Evolutionary conservation across 2,797 vertebrate species (phyloP), one percentile per base, ranked within the genome.

Genomic region (Pristis pectinata): DNA sequence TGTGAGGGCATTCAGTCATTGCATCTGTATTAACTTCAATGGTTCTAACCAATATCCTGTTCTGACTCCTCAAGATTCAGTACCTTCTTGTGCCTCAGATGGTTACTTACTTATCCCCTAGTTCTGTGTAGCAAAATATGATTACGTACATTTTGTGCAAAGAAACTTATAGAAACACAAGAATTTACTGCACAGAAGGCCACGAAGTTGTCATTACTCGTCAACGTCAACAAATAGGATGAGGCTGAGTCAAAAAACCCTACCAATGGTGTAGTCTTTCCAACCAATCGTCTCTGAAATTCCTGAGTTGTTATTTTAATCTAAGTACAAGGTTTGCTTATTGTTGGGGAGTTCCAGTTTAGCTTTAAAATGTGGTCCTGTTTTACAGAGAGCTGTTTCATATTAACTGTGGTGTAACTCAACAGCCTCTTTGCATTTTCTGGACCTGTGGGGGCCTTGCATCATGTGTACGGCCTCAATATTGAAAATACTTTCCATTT

Each of bases 401-500:
- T 64, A 34, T 37, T 91, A 64, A 91, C 6, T 91, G 61, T 64
- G n/a, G 7, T 37, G 59, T 11, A 64, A 24, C 3, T 41, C n/a
- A 64, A 24, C 59, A 67, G 19, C 22, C 64, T 8, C 59, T 91
- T 79, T 15, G 13, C 17, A 19, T 41, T 37, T 79, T 64, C 59
- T 41, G n/a, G n/a, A 41, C n/a, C 17, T 37, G 30, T 37, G 22
- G n/a, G 49, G 59, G 8, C n/a, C 59, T 41, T 37, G 17, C 34
- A 24, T 67, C n/a, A 64, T 4, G 17, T 64, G 8, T 24, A 41
- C 10, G 7, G 22, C 4, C 30, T 94, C 44, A 94, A 34, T 5
- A 22, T 15, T 30, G 44, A 34, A 94, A 93, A 49, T 93, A 74
- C 67, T 93, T 70, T 93, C 61, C 89, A 44, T 72, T 93, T 72